Evolutionary conservation across 2,113 vertebrate species (phyloP), one percentile per base, ranked within the genome.

Genomic region (Paracanthobrama guichenoti): DNA sequence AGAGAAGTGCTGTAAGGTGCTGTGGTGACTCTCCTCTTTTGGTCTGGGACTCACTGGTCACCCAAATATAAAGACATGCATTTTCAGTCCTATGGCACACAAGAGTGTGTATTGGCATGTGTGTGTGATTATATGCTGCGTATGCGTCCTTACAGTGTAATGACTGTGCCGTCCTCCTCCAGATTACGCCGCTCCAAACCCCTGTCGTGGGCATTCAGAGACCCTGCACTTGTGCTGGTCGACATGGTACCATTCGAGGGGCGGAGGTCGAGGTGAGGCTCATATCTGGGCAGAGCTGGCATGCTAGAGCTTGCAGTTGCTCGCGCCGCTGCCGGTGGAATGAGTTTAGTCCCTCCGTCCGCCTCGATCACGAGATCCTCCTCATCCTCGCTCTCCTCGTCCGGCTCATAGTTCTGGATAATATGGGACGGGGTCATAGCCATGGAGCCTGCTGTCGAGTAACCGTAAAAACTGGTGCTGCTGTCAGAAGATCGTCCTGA

Each of bases 111-210:
- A 62, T 67, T 79, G 48, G 64, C 44, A 44, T 72, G 79, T 80
- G 85, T 50, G 62, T 81, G 64, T 53, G 74, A 73, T 26, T 57
- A 28, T 83, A 39, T 71, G 24, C 60, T 39, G 12, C 72, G 48
- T 53, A 28, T 48, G 55, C 11, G 62, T 84, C 35, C 84, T 94
- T 96, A 99, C 80, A 99, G 94, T 0, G 98, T 99, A 86, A 99
- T 98, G 73, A 99, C 95, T 0, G 98, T 99, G 31, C 98, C 98
- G 0, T 99, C 98, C 90, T 99, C 98, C 91, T 99, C 98, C 86
- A 99, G 83, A 91, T 60, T 93, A 90, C 46, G 94, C 77, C 89
- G 91, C 89, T 79, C 81, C 89, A 69, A 46, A 46, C 82, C 95
- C 90, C 75, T 82, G 89, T 93, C 92, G 0, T 86, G 87, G 11